Evolutionary conservation across 2,888 invertebrate genomes (phyloP).

Genomic region (Prosopocoilus inquinatus): DNA sequence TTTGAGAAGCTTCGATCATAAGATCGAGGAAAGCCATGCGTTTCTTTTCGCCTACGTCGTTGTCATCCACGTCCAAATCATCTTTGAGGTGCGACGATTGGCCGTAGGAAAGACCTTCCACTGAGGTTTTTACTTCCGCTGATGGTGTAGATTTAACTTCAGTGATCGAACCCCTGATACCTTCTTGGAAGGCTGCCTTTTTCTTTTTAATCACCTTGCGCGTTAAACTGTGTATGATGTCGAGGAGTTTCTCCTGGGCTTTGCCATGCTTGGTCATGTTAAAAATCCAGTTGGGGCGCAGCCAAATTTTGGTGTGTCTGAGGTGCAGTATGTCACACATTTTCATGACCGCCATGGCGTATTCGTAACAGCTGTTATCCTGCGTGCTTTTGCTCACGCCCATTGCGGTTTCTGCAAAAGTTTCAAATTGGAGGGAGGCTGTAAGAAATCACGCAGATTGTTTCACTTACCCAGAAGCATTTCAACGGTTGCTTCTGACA

Average conservation of each 20-base stretch:
- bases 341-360: constrained; percentile 86
- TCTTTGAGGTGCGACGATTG: constrained; percentile 63
- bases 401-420: constrained; percentile 78
- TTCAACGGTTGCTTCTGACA: constrained; percentile 83
- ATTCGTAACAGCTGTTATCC: constrained; percentile 78
- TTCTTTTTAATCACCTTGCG: constrained; percentile 68
- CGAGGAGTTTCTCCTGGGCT: constrained; percentile 70
- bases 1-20: constrained; percentile 80
- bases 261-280: constrained; percentile 73
- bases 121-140: constrained; percentile 49
- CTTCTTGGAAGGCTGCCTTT: constrained; percentile 56
- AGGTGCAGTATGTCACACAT: constrained; percentile 84
- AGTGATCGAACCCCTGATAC: constrained; percentile 49
- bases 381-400: constrained; percentile 82
- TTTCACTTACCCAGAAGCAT: constrained; percentile 63
- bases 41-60: constrained; percentile 78
- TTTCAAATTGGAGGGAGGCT: no score
- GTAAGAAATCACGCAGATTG: background rate
- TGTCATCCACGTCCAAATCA: constrained; percentile 80
- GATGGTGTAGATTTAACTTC: constrained; percentile 28
- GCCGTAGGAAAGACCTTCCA: constrained; percentile 64
- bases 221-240: constrained; percentile 76
- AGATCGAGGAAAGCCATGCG: constrained; percentile 86
- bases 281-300: constrained; percentile 75
- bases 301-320: constrained; percentile 77